phyloP scores from a whole-genome alignment of 2,797 vertebrate species.

The Botia almorhae region DNA sequence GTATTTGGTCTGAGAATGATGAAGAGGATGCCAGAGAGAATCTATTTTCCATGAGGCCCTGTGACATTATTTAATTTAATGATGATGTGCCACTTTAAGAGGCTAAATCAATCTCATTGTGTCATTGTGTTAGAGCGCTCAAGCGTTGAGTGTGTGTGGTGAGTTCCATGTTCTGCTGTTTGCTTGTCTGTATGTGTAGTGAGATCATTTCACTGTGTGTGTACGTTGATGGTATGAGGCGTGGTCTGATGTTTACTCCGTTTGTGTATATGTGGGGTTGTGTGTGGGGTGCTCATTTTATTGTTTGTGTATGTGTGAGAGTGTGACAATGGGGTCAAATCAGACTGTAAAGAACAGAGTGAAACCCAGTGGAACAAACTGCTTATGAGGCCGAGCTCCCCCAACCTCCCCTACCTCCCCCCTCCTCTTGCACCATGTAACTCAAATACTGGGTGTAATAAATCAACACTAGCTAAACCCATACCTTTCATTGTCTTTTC shows the following conservation, averaged over 20 bases:
- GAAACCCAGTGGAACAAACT: constrained; percentile 53
- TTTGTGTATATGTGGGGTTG: constrained; percentile 32
- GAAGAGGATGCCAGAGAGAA: constrained; percentile 67
- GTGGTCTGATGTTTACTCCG: constrained; percentile 12
- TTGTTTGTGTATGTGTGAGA: constrained; percentile 33
- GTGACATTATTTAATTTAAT: constrained; percentile 64
- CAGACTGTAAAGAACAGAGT: constrained; percentile 44
- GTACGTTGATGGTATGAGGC: neutral
- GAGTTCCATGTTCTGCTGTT: constrained; percentile 26
- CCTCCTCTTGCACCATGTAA: neutral
- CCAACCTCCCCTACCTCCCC: neutral
- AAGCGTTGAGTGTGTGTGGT: constrained; percentile 43
- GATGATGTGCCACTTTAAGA: constrained; percentile 60
- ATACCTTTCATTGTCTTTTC: constrained; percentile 45
- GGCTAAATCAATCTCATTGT: constrained; percentile 64
- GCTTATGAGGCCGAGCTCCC: constrained; percentile 33
- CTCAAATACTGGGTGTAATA: constrained; percentile 37
- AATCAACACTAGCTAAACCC: constrained; percentile 32
- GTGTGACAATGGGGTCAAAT: constrained; percentile 52
- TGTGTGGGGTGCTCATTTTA: constrained; percentile 62
- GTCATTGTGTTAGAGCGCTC: constrained; percentile 60
- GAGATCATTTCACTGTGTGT: constrained; percentile 57
- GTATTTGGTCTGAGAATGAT: constrained; percentile 48
- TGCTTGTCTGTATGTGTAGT: constrained; percentile 51
- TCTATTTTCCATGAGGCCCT: constrained; percentile 68